These are phyloP conservation scores for Hydrotaea diabolus DNA, from an alignment of 2,888 invertebrate species.

Conservation along the genomic window DNA sequence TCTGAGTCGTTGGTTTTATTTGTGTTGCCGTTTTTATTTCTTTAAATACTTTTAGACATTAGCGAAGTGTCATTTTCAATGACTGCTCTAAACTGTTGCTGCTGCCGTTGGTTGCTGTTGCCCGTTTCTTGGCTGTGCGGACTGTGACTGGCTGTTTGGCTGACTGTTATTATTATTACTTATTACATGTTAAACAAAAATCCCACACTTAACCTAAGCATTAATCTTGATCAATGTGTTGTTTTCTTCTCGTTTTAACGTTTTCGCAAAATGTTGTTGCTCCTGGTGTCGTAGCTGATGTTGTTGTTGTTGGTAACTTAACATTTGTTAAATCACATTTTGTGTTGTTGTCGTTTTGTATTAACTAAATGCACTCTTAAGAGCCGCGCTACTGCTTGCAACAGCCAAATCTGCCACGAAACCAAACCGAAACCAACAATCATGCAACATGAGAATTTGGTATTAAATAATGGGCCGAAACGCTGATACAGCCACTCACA, in stretches of 20 bases:
- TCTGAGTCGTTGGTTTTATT: not conserved
- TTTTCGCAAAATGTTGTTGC: constrained; percentile 28
- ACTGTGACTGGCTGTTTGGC: constrained; percentile 9
- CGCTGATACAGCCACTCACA: not conserved
- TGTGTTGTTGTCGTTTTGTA: constrained; percentile 47
- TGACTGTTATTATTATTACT: constrained; percentile 61
- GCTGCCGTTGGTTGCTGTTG: not conserved
- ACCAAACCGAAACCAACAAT: constrained; percentile 11
- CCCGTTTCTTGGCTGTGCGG: not conserved
- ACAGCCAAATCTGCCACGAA: not conserved
- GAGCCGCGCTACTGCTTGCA: not conserved
- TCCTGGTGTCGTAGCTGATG: constrained; percentile 33
- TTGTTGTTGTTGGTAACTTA: constrained; percentile 56
- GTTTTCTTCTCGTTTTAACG: constrained; percentile 36
- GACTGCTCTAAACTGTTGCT: constrained; percentile 11
- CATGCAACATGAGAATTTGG: constrained; percentile 62
- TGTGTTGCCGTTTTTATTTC: constrained; percentile 7
- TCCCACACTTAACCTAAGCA: constrained; percentile 67
- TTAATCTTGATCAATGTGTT: constrained; percentile 66
- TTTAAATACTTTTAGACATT: constrained; percentile 23
- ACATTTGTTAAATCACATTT: constrained; percentile 64
- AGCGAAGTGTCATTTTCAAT: constrained; percentile 33
- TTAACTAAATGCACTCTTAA: constrained; percentile 57
- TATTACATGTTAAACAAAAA: constrained; percentile 67
- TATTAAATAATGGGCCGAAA: constrained; percentile 59